phyloP scores from a whole-genome alignment of 2,113 vertebrate genomes.

The Embiotoca jacksoni region DNA sequence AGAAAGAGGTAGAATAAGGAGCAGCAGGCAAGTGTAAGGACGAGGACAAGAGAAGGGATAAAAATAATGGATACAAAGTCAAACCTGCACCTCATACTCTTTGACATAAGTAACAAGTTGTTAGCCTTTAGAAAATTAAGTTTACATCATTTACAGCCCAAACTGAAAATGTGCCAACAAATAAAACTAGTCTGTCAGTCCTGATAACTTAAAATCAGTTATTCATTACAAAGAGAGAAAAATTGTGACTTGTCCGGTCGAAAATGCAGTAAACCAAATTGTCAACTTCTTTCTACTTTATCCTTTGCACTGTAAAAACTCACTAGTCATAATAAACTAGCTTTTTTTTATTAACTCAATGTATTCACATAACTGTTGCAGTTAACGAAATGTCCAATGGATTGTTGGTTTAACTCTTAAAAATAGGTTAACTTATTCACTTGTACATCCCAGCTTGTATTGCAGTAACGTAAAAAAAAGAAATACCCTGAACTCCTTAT shows the following conservation, averaged over 20 bases:
- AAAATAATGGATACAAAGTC: slow-evolving; percentile 15
- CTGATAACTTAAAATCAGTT: no score
- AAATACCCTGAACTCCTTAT: no score
- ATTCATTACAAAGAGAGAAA: background rate
- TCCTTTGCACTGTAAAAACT: background rate
- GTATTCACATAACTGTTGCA: background rate
- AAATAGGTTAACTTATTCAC: no score
- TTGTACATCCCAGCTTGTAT: no score
- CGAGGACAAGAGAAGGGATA: background rate
- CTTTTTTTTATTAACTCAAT: slow-evolving; percentile 14
- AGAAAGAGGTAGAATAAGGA: slow-evolving; percentile 8
- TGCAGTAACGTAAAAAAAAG: no score
- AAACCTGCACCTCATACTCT: background rate
- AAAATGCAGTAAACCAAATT: background rate
- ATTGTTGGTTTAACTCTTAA: no score
- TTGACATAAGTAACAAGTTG: background rate
- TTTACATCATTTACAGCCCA: background rate
- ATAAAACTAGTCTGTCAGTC: no score
- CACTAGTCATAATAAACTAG: background rate
- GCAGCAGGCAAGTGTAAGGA: background rate
- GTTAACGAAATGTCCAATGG: no score
- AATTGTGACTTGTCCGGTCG: background rate
- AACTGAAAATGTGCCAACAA: background rate
- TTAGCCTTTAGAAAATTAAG: background rate
- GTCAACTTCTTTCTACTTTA: background rate